Conservation (phyloP, 2,888 invertebrate genomes). For the Caenorhabditis virilis region DNA sequence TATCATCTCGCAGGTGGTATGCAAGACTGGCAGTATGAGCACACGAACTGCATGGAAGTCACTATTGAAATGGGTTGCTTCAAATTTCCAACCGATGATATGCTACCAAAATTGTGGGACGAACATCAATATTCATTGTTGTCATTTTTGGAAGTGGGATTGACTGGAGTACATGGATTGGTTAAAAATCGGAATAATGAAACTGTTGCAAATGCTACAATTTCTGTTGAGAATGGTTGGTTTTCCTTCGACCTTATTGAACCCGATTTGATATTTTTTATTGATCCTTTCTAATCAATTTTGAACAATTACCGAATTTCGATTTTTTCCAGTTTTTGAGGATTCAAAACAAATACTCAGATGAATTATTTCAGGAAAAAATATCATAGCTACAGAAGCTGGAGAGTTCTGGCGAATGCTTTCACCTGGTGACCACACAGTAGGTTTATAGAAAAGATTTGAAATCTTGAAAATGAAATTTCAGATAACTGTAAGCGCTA, state of each 20-base stretch:
- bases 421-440: slow-evolving; percentile 76
- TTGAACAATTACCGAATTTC: too few relatives aligned
- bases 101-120: slow-evolving; percentile 78
- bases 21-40: slow-evolving; percentile 90
- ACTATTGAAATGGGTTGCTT: slow-evolving; percentile 92
- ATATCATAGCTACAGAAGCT: slow-evolving; percentile 78
- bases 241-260: too few relatives aligned
- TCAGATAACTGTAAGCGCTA: slow-evolving; percentile 46
- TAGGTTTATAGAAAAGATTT: too few relatives aligned
- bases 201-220: slow-evolving; percentile 77
- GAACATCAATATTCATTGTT: slow-evolving; percentile 86
- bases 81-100: slow-evolving; percentile 82
- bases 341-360: too few relatives aligned
- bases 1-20: slow-evolving; percentile 68
- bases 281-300: too few relatives aligned
- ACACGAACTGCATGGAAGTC: slow-evolving; percentile 88
- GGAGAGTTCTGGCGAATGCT: slow-evolving; percentile 95
- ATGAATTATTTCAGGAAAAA: too few relatives aligned
- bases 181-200: slow-evolving; percentile 42
- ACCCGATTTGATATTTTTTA: too few relatives aligned
- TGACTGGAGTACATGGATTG: slow-evolving; percentile 60
- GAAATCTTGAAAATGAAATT: too few relatives aligned
- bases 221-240: slow-evolving; percentile 73
- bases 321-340: too few relatives aligned
- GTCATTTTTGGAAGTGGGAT: slow-evolving; percentile 84